Evolutionary conservation across 2,113 vertebrate species (phyloP).

Genomic region (Oreotrochilus melanogaster): DNA sequence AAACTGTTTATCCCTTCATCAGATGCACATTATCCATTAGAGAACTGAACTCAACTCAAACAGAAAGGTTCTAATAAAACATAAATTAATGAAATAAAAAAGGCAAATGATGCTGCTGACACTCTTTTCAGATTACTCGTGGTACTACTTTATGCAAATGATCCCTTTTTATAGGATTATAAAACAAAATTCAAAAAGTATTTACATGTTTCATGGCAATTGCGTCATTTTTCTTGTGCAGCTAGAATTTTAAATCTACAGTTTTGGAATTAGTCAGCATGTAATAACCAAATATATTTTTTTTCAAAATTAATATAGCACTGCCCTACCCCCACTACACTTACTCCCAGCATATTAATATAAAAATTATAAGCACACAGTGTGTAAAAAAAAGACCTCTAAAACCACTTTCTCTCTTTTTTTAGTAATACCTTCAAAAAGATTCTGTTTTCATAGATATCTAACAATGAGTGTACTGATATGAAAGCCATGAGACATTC

Average conservation of each 20-base stretch:
- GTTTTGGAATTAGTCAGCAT: neutral
- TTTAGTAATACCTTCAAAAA: neutral
- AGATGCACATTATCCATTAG: neutral
- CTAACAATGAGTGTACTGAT: neutral
- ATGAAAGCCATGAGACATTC: neutral
- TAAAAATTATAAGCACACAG: neutral
- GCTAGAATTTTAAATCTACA: neutral
- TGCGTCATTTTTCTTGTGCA: neutral
- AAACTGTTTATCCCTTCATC: neutral
- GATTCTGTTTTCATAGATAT: neutral
- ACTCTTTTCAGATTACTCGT: neutral
- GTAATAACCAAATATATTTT: too few species aligned
- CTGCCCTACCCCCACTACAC: fast-evolving
- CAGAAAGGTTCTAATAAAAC: neutral
- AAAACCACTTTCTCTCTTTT: neutral
- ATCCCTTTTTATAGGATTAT: neutral
- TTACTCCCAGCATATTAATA: neutral
- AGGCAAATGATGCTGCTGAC: neutral
- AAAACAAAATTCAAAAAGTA: neutral
- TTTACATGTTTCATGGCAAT: neutral
- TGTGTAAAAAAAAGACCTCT: neutral
- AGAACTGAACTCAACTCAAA: neutral
- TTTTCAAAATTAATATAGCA: neutral
- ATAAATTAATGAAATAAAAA: neutral
- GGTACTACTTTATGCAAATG: neutral